Conservation (phyloP, 2,888 invertebrate species). For the Agrotis ipsilon region DNA sequence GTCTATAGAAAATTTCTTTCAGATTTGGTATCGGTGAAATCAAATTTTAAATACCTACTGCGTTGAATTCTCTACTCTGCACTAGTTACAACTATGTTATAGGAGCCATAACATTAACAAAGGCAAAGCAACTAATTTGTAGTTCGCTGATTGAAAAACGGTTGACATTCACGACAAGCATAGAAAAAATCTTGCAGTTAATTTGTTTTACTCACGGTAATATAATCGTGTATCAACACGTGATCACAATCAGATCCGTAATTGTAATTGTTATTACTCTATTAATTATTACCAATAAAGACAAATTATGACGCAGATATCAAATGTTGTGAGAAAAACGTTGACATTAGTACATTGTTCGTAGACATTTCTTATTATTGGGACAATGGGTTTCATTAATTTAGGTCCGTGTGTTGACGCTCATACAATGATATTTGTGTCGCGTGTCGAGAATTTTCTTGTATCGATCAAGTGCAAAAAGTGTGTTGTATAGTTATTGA, state of each 20-base stretch:
- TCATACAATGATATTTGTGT: background rate
- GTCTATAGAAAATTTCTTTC: background rate
- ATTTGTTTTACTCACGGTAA: background rate
- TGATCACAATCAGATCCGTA: slow-evolving; percentile 12
- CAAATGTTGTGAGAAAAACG: slow-evolving; percentile 50
- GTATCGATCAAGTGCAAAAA: slow-evolving; percentile 31
- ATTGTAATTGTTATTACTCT: slow-evolving; percentile 23
- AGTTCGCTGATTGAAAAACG: background rate
- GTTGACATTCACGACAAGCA: background rate
- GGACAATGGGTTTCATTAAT: slow-evolving; percentile 33
- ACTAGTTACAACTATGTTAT: no score
- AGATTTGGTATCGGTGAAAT: no score
- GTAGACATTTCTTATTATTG: slow-evolving; percentile 13
- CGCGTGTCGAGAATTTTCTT: slow-evolving; percentile 35
- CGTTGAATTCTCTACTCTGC: no score
- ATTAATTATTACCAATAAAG: slow-evolving; percentile 32
- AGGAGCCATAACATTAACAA: no score
- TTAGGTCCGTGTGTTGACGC: background rate
- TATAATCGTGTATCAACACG: slow-evolving; percentile 19
- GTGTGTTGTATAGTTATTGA: slow-evolving; percentile 17
- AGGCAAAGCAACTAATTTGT: no score
- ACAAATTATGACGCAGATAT: slow-evolving; percentile 38
- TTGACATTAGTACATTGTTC: slow-evolving; percentile 24
- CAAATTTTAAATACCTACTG: no score
- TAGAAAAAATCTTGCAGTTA: slow-evolving; percentile 20